Evolutionary conservation across 1,140 invertebrate genomes (phyloP).

Genomic region (Conus betulinus): DNA sequence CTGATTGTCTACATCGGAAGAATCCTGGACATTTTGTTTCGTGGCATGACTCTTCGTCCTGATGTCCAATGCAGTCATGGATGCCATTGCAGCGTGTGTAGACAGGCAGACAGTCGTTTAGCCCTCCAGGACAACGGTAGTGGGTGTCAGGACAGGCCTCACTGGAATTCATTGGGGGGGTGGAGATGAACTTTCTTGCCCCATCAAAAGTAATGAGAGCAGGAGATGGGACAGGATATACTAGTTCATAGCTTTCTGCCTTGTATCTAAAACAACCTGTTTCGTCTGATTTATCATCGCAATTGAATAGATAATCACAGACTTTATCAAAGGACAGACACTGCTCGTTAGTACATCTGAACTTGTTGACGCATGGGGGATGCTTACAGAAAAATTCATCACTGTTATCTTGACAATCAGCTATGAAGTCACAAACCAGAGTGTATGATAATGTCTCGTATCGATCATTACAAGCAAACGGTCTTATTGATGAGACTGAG

Average conservation of each 20-base stretch:
- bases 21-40: neutral
- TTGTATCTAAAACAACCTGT: too few species aligned
- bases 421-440: too few species aligned
- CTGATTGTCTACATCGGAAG: constrained; percentile 23
- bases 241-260: neutral
- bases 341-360: neutral
- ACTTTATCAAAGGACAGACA: neutral
- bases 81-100: constrained; percentile 37
- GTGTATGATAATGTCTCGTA: too few species aligned
- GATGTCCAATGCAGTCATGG: constrained; percentile 12
- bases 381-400: too few species aligned
- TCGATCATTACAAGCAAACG: too few species aligned
- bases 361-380: too few species aligned
- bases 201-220: neutral
- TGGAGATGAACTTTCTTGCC: neutral
- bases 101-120: constrained; percentile 21
- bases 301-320: neutral
- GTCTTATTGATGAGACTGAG: too few species aligned
- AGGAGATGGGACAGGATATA: neutral
- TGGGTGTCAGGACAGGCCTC: constrained; percentile 25
- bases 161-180: neutral
- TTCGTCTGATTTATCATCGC: neutral
- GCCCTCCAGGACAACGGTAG: constrained; percentile 8
- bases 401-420: too few species aligned
- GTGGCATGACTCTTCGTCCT: constrained; percentile 23